These are phyloP conservation scores for Heliornis fulica DNA, from an alignment of 2,113 vertebrate species.

Conservation along the genomic window DNA sequence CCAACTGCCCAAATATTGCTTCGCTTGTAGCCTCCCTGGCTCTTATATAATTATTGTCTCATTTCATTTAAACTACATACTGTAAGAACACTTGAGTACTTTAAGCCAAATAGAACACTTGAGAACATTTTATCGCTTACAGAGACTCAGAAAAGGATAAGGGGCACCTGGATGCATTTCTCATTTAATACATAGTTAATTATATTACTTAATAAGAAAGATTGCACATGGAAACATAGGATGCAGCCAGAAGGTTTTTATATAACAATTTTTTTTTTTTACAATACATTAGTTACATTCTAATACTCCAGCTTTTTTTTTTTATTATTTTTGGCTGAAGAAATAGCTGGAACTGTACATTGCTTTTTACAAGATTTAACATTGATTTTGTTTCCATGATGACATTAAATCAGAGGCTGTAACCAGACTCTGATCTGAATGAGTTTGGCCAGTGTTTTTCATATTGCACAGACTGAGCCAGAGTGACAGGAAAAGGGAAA, in stretches of 20 bases:
- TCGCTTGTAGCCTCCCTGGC: not conserved
- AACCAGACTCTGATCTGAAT: not conserved
- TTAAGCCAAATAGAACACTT: not conserved
- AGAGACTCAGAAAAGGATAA: not conserved
- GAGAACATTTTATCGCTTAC: not conserved
- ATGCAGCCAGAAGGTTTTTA: not conserved
- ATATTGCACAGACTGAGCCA: not conserved
- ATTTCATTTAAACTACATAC: not conserved
- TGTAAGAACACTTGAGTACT: constrained; percentile 11
- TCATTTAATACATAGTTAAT: not conserved
- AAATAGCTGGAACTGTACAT: not conserved
- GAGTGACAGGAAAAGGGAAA: too few relatives aligned
- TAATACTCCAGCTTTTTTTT: not conserved
- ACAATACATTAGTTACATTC: not conserved
- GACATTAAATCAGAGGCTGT: not conserved
- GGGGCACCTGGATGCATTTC: not conserved
- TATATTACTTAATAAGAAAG: not conserved
- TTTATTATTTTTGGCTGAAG: not conserved
- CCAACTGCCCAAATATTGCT: not conserved
- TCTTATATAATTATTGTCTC: not conserved
- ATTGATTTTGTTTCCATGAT: not conserved
- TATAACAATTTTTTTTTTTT: not conserved
- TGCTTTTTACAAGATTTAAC: not conserved
- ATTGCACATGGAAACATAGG: not conserved
- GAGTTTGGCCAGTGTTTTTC: not conserved